Conservation (phyloP, 2,113 vertebrate species). For the Rhynchomys soricoides region DNA sequence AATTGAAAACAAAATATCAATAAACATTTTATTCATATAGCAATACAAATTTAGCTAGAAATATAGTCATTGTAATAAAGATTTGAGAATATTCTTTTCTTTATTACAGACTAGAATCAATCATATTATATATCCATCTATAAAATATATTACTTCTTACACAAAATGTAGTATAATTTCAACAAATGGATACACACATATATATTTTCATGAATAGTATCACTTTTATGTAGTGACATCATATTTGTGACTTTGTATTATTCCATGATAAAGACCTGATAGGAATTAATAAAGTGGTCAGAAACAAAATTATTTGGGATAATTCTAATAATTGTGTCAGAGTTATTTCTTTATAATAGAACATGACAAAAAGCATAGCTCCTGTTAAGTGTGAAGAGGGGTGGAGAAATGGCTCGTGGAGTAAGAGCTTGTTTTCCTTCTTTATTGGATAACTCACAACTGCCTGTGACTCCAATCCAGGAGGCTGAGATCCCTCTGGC, state of each 20-base stretch:
- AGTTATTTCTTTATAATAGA: slow-evolving; percentile 13
- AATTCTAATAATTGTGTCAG: neutral
- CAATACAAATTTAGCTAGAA: slow-evolving; percentile 8
- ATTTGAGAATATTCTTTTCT: slow-evolving; percentile 38
- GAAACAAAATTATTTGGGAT: slow-evolving; percentile 13
- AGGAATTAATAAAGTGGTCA: neutral
- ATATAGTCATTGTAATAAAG: neutral
- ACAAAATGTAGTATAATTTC: slow-evolving; percentile 10
- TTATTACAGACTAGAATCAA: slow-evolving; percentile 22
- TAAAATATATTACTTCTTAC: slow-evolving; percentile 28
- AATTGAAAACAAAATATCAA: slow-evolving; percentile 18
- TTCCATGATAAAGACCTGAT: slow-evolving; percentile 15
- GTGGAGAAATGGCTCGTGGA: neutral
- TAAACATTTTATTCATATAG: slow-evolving; percentile 31
- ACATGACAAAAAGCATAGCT: neutral
- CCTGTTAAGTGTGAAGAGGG: neutral
- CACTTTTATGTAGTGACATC: neutral
- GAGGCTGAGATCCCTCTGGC: neutral
- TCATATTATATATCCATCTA: slow-evolving; percentile 5
- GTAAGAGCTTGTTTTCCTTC: neutral
- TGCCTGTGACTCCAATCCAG: neutral
- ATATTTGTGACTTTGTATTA: slow-evolving; percentile 36
- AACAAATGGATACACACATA: neutral
- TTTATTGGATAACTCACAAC: neutral
- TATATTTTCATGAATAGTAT: neutral